phyloP scores from a whole-genome alignment of 2,888 invertebrate species.

The Drosophila trichaetosa region DNA sequence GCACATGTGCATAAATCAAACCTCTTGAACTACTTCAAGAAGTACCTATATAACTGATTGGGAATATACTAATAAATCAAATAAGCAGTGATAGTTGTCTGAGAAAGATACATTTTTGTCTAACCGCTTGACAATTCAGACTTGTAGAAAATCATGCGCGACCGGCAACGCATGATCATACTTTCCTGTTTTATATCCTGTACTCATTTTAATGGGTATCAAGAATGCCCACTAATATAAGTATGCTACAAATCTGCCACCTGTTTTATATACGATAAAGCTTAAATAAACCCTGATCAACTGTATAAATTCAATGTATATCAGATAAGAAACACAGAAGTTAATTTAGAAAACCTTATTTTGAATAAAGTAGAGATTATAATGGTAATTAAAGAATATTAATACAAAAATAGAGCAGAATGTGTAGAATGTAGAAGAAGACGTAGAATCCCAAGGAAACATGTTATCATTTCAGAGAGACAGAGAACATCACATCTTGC shows the following conservation, averaged over 20 bases:
- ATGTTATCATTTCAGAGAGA: background rate
- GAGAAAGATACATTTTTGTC: background rate
- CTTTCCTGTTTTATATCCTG: background rate
- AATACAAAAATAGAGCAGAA: background rate
- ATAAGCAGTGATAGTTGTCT: background rate
- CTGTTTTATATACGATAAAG: too few species aligned
- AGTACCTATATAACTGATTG: too few species aligned
- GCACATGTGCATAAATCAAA: background rate
- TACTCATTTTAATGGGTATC: background rate
- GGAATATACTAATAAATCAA: background rate
- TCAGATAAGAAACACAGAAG: background rate
- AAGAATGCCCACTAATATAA: background rate
- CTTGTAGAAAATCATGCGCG: background rate
- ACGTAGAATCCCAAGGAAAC: background rate
- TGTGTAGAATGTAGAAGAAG: background rate
- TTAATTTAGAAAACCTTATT: background rate
- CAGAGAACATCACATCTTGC: background rate
- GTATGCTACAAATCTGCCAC: accelerated
- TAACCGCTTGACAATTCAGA: background rate
- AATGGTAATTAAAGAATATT: accelerated
- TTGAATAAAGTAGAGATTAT: background rate
- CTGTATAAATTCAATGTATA: background rate
- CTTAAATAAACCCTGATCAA: background rate
- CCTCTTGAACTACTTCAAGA: too few species aligned
- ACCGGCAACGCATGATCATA: accelerated